Evolutionary conservation across 2,113 vertebrate species (phyloP), one percentile per base, ranked within the genome.

Genomic region (Pelodiscus sinensis): DNA sequence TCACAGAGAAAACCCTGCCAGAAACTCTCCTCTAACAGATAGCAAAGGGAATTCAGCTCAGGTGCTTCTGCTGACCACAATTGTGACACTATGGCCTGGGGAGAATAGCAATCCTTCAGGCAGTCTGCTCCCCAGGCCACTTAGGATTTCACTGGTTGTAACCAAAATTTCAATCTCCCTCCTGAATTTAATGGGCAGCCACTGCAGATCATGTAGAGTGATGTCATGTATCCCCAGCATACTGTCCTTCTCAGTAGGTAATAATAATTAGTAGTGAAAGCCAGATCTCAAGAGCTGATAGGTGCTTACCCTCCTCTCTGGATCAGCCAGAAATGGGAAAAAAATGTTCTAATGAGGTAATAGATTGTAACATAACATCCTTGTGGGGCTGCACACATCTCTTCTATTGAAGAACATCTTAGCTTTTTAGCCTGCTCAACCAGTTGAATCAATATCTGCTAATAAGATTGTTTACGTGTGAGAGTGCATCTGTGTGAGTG

Each of bases 401-500:
- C 35, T 38, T 16, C 35, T 10, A 14, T 71, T 18, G 35, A 18
- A 73, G 35, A 73, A 22, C 68, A n/a, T 73, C 68, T 38, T 21
- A 38, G 19, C 35, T 18, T 62, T 9, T 38, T 38, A 35, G 68
- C n/a, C n/a, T 71, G n/a, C 16, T 71, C n/a, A 73, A 73, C n/a
- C 8, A 38, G 68, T 4, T 73, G n/a, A 73, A 9, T 38, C 21
- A 38, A 73, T 38, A 35, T 22, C 19, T 38, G 68, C 19, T 73
- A 18, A 73, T 73, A 38, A 73, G 38, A 73, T 38, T 22, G 38
- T 38, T 9, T 38, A 18, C 35, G 18, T 75, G 35, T 44, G 35
- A 5, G 6, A 2, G 8, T 44, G 55, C 9, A 24, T 1, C 4
- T 24, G 4, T 24, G 4, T 9, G 10, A 10, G 24, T 25, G 57